Evolutionary conservation across 1,140 invertebrate species (phyloP), one percentile per base, ranked within the genome.

Genomic region (Drosophila lini): DNA sequence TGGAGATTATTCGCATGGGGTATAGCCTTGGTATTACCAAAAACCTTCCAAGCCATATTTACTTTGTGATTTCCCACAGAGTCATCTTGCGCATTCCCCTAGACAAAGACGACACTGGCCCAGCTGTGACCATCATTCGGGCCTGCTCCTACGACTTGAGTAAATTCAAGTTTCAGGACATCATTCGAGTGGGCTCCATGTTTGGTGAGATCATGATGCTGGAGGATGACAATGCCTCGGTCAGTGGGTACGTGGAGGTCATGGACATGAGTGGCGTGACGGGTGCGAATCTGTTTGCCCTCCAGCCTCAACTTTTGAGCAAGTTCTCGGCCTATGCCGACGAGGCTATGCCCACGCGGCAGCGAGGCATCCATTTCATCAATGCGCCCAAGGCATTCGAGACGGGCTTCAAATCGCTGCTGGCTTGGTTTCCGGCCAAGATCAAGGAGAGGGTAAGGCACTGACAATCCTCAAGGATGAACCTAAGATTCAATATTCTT

Each of bases 341-440:
- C 81, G 94, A 94, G 60, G 93, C 93, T 3, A 93, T 94, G 62
- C 94, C 94, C 13, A 89, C 94, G 28, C 86, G 94, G 5, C 90
- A 94, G 41, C 93, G 93, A 53, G 91, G 92, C 13, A 93, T 93
- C 47, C 93, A 94, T 58, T 93, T 94, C 25, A 89, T 94, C 34
- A 93, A 94, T 81, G 93, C 93, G 5, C 93, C 94, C 0, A 44
- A 86, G 11, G 92, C 92, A 0, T 93, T 94, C 71, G 93, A 94
- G 57, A 84, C 91, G 0, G 79, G 94, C 2, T 93, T 94, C 58
- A 93, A 93, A 28, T 68, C 94, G 1, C 84, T 93, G 34, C 93
- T 92, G 28, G 80, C 86, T 4, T 93, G 94, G 50, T 92, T 92
- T 61, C 88, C 91, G 1, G 80, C 52, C 0, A 92, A 91, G 71